These are phyloP conservation scores for Phorcus lineatus DNA, from an alignment of 2,888 invertebrate genomes.

Conservation along the genomic window DNA sequence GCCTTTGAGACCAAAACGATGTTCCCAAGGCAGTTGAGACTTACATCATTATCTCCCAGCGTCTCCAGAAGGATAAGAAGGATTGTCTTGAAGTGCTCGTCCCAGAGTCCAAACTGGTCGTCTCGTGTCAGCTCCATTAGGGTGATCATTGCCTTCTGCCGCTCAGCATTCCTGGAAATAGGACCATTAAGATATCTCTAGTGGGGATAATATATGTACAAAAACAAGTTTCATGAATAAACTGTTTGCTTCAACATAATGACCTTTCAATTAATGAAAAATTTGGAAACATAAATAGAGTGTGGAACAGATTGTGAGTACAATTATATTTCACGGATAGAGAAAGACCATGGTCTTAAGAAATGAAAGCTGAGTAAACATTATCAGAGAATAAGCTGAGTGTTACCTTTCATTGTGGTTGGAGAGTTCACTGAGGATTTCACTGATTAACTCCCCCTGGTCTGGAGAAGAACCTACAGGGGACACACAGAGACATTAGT, in stretches of 20 bases:
- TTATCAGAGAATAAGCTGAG: background rate
- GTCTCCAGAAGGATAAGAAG: conserved; percentile 87
- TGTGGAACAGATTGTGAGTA: no score
- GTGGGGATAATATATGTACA: no score
- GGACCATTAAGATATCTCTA: background rate
- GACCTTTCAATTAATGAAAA: background rate
- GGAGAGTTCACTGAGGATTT: conserved; percentile 74
- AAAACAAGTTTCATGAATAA: background rate
- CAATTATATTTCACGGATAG: no score
- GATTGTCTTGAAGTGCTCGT: conserved; percentile 79
- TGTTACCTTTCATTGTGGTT: conserved; percentile 76
- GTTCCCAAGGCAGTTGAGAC: conserved; percentile 62
- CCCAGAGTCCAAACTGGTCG: conserved; percentile 76
- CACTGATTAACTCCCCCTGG: conserved; percentile 67
- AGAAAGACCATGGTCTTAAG: background rate
- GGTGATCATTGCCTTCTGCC: conserved; percentile 75
- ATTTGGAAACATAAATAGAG: no score
- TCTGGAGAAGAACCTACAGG: conserved; percentile 58
- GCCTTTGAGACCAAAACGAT: no score
- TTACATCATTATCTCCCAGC: conserved; percentile 77
- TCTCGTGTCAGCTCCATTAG: conserved; percentile 77
- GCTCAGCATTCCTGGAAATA: conserved; percentile 59
- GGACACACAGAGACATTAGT: conserved; percentile 15
- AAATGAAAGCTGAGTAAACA: background rate
- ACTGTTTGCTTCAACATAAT: background rate